Base-by-base conservation (phyloP, 1,140 invertebrate genomes). In the Pseudoatta argentina region DNA sequence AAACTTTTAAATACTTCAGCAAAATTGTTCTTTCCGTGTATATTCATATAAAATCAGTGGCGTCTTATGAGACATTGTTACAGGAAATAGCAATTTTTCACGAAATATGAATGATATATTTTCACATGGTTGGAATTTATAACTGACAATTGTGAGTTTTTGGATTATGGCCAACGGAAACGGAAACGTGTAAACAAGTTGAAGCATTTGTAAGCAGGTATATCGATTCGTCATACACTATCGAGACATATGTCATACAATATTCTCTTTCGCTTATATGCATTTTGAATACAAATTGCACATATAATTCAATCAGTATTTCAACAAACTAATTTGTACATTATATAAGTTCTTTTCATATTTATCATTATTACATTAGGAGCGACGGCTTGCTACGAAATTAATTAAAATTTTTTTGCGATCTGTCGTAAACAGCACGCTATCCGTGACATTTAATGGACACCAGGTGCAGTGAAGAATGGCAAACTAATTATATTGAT, bases 151-250 rank as follows among this genome's bases (percentile, higher is more conserved):
- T 34, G 79, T 48, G 79, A 83, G 24, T 75, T 59, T 61, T 61
- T 75, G 67, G 79, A 83, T 83, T 83, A 75, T 61, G 79, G 79
- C 79, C 69, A 63, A 83, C 79, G 79, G 39, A 83, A 83, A 61
- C 79, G 79, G 69, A 82, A 82, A 48, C 79, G 55, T 61, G 69
- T 83, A 75, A 83, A 83, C 67, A 83, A 83, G 55, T 51, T 83
- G 69, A 48, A 83, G 55, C 79, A 75, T 73, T 83, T 83, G 55
- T 69, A 75, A 83, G 79, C 79, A 83, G 69, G n/a, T 75, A 39
- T 75, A 83, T 83, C 69, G 79, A 75, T 83, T 83, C 48, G 48
- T 81, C 67, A 75, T 18, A 59, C 18, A 59, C 53, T 51, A 82
- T 83, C 79, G 69, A 82, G 79, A 73, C 69, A 83, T 59, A 48